Conservation (phyloP, 2,888 invertebrate species). For the Apodemia hepburni region DNA sequence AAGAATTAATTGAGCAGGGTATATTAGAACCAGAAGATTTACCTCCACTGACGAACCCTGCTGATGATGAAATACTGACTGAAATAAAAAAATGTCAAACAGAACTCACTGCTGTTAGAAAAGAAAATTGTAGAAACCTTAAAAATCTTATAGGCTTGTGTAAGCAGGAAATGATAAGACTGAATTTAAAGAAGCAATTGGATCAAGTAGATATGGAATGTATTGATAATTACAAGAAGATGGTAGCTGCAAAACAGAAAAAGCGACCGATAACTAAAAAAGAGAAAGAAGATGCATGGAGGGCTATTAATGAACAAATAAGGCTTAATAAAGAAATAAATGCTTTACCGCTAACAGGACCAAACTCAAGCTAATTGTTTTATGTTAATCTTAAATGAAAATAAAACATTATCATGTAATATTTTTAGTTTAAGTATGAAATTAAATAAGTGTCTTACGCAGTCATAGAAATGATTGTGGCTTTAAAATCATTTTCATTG, state of each 20-base stretch:
- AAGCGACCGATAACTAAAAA: conserved; percentile 88
- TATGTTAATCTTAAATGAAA: conserved; percentile 18
- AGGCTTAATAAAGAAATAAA: conserved; percentile 76
- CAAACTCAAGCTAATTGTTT: conserved; percentile 59
- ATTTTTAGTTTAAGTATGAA: not conserved
- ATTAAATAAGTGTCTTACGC: too few relatives aligned
- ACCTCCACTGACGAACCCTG: conserved; percentile 78
- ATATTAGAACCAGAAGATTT: conserved; percentile 86
- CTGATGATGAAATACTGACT: conserved; percentile 92
- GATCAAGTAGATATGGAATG: conserved; percentile 87
- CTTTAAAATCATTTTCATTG: too few relatives aligned
- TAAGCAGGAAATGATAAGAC: conserved; percentile 88
- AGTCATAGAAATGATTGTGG: too few relatives aligned
- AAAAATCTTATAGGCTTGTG: conserved; percentile 85
- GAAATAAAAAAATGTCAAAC: conserved; percentile 94
- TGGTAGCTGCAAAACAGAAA: conserved; percentile 89
- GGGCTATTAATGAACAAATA: conserved; percentile 84
- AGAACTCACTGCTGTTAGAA: conserved; percentile 87
- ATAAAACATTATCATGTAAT: conserved; percentile 6
- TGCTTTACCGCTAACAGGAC: conserved; percentile 69
- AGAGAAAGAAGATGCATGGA: conserved; percentile 90
- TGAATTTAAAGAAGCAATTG: conserved; percentile 88
- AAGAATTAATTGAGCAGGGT: conserved; percentile 93
- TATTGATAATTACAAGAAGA: conserved; percentile 92
- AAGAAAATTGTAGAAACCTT: conserved; percentile 89